Evolutionary conservation across 2,888 invertebrate species (phyloP).

Genomic region (Cryptocephalus primarius): DNA sequence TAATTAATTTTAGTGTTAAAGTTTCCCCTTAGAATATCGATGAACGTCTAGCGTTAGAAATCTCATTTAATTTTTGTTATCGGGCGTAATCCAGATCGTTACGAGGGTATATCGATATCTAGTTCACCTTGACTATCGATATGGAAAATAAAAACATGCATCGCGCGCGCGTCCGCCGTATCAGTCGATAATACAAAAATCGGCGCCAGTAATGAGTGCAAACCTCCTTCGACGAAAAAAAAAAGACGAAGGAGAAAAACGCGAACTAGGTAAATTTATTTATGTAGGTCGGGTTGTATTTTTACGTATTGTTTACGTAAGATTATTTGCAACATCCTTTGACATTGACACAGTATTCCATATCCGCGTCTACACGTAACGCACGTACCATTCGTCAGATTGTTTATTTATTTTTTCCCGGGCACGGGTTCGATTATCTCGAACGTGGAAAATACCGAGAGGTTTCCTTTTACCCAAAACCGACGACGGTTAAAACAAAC

Average conservation of each 20-base stretch:
- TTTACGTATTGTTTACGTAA: slow-evolving; percentile 17
- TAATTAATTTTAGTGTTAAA: too few species aligned
- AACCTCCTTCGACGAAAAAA: not conserved
- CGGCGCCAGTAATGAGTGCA: slow-evolving; percentile 1
- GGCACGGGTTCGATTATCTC: too few species aligned
- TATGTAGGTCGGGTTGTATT: slow-evolving; percentile 14
- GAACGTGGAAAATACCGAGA: too few species aligned
- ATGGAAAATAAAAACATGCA: not conserved
- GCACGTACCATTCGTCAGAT: too few species aligned
- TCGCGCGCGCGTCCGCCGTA: too few species aligned
- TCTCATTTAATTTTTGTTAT: not conserved
- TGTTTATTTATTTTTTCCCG: too few species aligned
- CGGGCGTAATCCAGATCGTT: not conserved
- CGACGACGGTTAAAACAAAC: too few species aligned
- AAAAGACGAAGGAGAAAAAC: not conserved
- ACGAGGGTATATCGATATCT: not conserved
- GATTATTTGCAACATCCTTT: slow-evolving; percentile 20
- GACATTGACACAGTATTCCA: slow-evolving; percentile 15
- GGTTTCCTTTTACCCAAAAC: too few species aligned
- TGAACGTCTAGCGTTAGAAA: too few species aligned
- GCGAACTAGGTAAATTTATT: slow-evolving; percentile 9
- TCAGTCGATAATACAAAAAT: not conserved
- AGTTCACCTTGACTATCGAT: not conserved
- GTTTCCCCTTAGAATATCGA: too few species aligned
- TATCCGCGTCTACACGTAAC: slow-evolving; percentile 2